A percentile compares a stretch with the other conserved stretches of the same genome.
Conservation (phyloP, 2,888 invertebrate species). For the Pogonocherus hispidulus region DNA sequence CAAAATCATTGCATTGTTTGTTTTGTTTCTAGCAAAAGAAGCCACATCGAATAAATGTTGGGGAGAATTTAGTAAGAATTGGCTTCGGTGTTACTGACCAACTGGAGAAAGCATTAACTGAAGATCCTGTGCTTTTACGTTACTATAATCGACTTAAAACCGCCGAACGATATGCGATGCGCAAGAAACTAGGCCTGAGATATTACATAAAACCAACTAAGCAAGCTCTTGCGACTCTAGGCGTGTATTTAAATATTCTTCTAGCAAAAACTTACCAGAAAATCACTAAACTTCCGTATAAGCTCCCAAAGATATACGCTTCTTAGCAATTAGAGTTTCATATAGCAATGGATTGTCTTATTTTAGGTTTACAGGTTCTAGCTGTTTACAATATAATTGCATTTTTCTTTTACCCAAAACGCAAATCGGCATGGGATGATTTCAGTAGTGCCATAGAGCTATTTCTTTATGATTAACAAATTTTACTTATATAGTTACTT, state of each 20-base stretch:
- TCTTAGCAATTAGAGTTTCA: slow-evolving; percentile 58
- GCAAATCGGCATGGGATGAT: slow-evolving; percentile 43
- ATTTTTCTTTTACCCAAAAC: slow-evolving; percentile 58
- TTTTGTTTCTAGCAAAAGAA: slow-evolving; percentile 36
- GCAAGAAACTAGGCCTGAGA: slow-evolving; percentile 70
- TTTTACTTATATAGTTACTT: background rate
- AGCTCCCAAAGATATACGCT: slow-evolving; percentile 37
- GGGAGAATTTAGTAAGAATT: slow-evolving; percentile 70
- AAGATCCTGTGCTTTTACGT: slow-evolving; percentile 60
- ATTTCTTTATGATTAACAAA: background rate
- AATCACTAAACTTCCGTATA: slow-evolving; percentile 22
- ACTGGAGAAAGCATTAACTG: slow-evolving; percentile 77
- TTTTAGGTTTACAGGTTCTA: slow-evolving; percentile 55
- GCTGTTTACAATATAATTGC: slow-evolving; percentile 58
- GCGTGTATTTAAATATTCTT: slow-evolving; percentile 3
- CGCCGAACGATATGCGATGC: slow-evolving; percentile 69
- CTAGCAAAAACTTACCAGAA: slow-evolving; percentile 4
- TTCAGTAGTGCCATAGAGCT: slow-evolving; percentile 15
- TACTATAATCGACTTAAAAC: slow-evolving; percentile 67
- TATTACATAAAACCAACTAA: slow-evolving; percentile 68
- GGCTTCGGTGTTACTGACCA: slow-evolving; percentile 81
- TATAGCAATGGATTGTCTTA: slow-evolving; percentile 54
- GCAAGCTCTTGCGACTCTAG: slow-evolving; percentile 45
- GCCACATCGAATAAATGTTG: slow-evolving; percentile 68
- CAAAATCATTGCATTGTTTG: too few relatives aligned